A percentile compares a stretch with the other conserved stretches of the same genome.
phyloP scores from a whole-genome alignment of 2,797 vertebrate genomes.

The Gadopsis marmoratus region DNA sequence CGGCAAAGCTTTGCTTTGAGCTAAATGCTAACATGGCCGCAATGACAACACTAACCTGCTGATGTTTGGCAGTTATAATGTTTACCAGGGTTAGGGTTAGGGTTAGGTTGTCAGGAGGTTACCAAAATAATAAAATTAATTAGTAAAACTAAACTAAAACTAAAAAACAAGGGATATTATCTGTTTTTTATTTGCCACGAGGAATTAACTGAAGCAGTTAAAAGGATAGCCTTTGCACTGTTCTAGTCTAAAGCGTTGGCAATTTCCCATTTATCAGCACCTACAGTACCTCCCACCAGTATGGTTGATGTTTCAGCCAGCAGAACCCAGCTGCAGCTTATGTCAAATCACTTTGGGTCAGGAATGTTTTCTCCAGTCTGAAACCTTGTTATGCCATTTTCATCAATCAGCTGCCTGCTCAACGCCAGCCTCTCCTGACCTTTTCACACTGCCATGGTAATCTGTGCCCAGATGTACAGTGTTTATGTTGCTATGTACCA shows the following conservation, averaged over 20 bases:
- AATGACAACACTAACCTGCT: not conserved
- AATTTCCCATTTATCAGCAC: constrained; percentile 12
- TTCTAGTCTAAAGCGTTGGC: not conserved
- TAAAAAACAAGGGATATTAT: not conserved
- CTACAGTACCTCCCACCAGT: not conserved
- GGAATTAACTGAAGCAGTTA: not conserved
- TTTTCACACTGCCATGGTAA: constrained; percentile 30
- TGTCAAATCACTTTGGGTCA: constrained; percentile 35
- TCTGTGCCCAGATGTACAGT: constrained; percentile 36
- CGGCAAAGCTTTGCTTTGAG: too few relatives aligned
- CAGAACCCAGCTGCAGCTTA: constrained; percentile 34
- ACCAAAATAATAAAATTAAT: not conserved
- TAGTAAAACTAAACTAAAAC: not conserved
- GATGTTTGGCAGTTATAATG: not conserved
- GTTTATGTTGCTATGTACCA: constrained; percentile 47
- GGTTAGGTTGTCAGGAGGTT: not conserved
- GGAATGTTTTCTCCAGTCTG: constrained; percentile 26
- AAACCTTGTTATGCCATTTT: constrained; percentile 54
- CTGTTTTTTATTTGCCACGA: not conserved
- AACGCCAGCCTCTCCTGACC: constrained; percentile 11
- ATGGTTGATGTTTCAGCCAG: constrained; percentile 19
- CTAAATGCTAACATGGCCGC: too few relatives aligned
- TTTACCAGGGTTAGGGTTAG: too few relatives aligned
- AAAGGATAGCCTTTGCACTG: constrained; percentile 3
- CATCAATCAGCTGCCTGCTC: constrained; percentile 34